phyloP scores from a whole-genome alignment of 2,113 vertebrate species.

The Thunnus maccoyii region DNA sequence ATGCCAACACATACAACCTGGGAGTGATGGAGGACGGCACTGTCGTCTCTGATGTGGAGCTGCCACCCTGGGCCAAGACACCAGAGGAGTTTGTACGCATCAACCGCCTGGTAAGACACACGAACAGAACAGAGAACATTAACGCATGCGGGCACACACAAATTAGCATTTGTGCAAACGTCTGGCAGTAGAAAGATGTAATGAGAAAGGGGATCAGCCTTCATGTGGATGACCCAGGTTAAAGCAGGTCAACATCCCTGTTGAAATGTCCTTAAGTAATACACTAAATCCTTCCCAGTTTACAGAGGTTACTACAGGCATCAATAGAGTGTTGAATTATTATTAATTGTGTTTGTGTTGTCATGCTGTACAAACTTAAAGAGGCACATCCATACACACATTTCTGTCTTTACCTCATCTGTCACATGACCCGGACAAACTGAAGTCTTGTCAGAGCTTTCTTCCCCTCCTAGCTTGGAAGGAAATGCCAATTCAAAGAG shows the following conservation, averaged over 20 bases:
- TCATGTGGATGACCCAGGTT: neutral
- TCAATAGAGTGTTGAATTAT: neutral
- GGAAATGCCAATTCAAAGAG: slow-evolving; percentile 73
- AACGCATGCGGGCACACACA: neutral
- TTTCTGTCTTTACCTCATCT: neutral
- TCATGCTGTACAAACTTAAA: neutral
- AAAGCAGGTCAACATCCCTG: too few species aligned
- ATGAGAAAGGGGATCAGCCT: neutral
- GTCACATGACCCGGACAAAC: neutral
- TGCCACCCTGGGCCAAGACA: slow-evolving; percentile 98
- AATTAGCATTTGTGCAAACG: neutral
- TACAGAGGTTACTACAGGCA: too few species aligned
- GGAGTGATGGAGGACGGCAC: slow-evolving; percentile 98
- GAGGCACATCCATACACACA: neutral
- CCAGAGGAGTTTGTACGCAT: slow-evolving; percentile 98
- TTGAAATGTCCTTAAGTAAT: neutral
- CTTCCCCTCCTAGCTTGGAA: slow-evolving; percentile 26
- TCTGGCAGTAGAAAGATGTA: neutral
- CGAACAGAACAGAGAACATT: neutral
- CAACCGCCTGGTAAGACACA: slow-evolving; percentile 91
- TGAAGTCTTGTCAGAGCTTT: slow-evolving; percentile 36
- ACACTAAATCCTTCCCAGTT: neutral
- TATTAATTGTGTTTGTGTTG: neutral
- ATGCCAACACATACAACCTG: slow-evolving; percentile 95
- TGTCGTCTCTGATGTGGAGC: slow-evolving; percentile 96